phyloP scores from a whole-genome alignment of 2,113 vertebrate species.

The Leptodactylus fuscus region DNA sequence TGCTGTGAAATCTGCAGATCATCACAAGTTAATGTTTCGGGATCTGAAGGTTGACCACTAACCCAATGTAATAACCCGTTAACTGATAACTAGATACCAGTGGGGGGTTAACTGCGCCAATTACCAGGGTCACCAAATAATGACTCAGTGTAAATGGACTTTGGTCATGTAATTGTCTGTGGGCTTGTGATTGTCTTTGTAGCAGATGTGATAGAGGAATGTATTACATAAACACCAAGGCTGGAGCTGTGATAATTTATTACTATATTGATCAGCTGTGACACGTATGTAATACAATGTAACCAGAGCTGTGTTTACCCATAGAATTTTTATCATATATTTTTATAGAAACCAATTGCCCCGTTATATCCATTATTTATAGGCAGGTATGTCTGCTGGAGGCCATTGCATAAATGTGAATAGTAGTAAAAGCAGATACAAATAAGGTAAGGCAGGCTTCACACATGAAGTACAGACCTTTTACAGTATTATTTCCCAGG shows the following conservation, averaged over 20 bases:
- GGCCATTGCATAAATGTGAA: too few species aligned
- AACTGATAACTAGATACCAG: not conserved
- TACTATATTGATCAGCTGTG: slow-evolving; percentile 18
- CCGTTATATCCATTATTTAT: not conserved
- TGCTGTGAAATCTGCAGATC: not conserved
- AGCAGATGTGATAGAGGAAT: slow-evolving; percentile 18
- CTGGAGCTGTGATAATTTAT: not conserved
- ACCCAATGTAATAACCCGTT: not conserved
- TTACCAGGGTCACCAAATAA: slow-evolving; percentile 15
- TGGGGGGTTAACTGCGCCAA: not conserved
- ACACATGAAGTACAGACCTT: too few species aligned
- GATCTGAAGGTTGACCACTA: not conserved
- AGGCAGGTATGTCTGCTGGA: not conserved
- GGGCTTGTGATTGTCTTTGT: not conserved
- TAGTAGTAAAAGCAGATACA: too few species aligned
- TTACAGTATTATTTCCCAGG: too few species aligned
- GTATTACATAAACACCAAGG: not conserved
- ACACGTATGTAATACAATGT: slow-evolving; percentile 1
- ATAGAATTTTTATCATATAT: not conserved
- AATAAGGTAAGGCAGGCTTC: too few species aligned
- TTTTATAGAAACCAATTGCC: not conserved
- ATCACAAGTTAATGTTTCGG: not conserved
- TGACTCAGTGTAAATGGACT: not conserved
- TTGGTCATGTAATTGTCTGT: not conserved
- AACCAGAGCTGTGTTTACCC: not conserved